Conservation (phyloP, 1,140 invertebrate genomes). For the Leptestheria dahalacensis region DNA sequence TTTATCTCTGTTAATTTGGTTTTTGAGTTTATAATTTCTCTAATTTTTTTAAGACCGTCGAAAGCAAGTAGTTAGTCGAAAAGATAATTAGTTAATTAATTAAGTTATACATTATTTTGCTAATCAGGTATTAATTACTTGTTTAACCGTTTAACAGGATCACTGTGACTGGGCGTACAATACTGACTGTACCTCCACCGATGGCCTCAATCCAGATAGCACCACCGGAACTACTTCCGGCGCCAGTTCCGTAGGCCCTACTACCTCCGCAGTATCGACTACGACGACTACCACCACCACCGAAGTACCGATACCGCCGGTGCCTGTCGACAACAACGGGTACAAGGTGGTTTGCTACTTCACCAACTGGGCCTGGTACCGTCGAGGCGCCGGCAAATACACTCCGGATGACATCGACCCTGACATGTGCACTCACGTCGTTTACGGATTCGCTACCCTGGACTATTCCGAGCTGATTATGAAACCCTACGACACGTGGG, state of each 20-base stretch:
- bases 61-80: too few species aligned
- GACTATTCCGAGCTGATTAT: slow-evolving; percentile 59
- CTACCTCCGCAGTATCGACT: slow-evolving; percentile 25
- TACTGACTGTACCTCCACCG: slow-evolving; percentile 5
- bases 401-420: slow-evolving; percentile 70
- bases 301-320: slow-evolving; percentile 14
- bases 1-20: too few species aligned
- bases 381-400: slow-evolving; percentile 63
- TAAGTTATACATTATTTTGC: too few species aligned
- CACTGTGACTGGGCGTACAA: slow-evolving; percentile 14
- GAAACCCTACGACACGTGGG: slow-evolving; percentile 73
- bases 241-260: slow-evolving; percentile 22
- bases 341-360: slow-evolving; percentile 68
- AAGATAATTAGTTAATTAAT: too few species aligned
- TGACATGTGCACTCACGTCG: slow-evolving; percentile 73
- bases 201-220: neutral
- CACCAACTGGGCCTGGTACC: slow-evolving; percentile 87
- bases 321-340: slow-evolving; percentile 15
- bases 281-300: slow-evolving; percentile 23
- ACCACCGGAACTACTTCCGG: neutral
- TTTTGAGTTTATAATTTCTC: too few species aligned
- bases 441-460: slow-evolving; percentile 80
- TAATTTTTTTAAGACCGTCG: too few species aligned
- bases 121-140: too few species aligned
- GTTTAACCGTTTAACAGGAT: neutral